phyloP scores from a whole-genome alignment of 2,888 invertebrate species.

The Atherix ibis region DNA sequence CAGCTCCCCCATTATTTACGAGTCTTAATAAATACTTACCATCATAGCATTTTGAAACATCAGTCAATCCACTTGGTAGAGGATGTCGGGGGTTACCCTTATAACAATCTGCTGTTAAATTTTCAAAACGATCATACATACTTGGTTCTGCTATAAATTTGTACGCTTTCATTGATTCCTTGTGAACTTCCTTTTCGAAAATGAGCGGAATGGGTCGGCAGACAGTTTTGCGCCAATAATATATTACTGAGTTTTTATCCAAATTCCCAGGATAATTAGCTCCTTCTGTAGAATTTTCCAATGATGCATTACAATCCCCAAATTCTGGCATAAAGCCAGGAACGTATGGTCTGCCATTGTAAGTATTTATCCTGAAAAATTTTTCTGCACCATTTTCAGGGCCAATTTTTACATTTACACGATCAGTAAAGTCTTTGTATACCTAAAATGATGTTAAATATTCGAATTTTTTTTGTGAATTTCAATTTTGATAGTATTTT shows the following conservation, averaged over 20 bases:
- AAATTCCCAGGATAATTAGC: constrained; percentile 42
- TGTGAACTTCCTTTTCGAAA: constrained; percentile 20
- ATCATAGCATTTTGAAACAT: constrained; percentile 48
- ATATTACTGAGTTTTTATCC: constrained; percentile 38
- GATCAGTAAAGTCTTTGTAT: constrained; percentile 43
- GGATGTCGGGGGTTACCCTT: constrained; percentile 29
- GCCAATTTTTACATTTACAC: constrained; percentile 47
- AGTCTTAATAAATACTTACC: constrained; percentile 39
- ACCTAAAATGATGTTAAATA: constrained; percentile 40
- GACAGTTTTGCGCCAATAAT: constrained; percentile 48
- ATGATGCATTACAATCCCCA: constrained; percentile 39
- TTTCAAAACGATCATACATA: constrained; percentile 39
- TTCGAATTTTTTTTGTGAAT: neutral
- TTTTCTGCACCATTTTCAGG: constrained; percentile 37
- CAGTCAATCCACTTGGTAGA: constrained; percentile 42
- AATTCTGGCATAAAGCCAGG: constrained; percentile 35
- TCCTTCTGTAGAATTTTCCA: constrained; percentile 50
- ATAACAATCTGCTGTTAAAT: constrained; percentile 42
- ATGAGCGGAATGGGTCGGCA: constrained; percentile 15
- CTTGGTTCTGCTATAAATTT: constrained; percentile 40
- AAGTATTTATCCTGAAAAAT: constrained; percentile 46
- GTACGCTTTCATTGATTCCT: constrained; percentile 37
- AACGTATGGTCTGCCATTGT: constrained; percentile 38
- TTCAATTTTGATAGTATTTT: neutral
- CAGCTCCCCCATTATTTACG: too few relatives aligned